Conservation (phyloP, 2,797 vertebrate genomes). For the Thunnus albacares region DNA sequence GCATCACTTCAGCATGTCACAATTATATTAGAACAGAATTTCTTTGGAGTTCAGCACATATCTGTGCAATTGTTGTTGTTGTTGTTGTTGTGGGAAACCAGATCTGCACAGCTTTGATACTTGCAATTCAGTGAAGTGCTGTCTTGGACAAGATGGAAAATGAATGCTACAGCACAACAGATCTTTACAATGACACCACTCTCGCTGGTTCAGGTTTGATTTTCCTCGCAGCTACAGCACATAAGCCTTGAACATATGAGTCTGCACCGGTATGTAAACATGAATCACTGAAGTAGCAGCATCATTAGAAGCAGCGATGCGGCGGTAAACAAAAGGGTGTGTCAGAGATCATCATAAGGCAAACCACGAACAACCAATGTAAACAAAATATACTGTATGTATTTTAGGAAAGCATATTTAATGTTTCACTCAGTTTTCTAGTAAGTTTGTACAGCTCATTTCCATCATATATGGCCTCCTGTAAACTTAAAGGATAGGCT, state of each 20-base stretch:
- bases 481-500: background rate
- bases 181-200: background rate
- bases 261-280: slow-evolving; percentile 29
- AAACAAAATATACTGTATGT: slow-evolving; percentile 17
- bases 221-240: background rate
- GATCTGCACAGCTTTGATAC: slow-evolving; percentile 11
- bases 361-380: background rate
- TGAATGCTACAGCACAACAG: slow-evolving; percentile 7
- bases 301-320: slow-evolving; percentile 26
- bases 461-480: background rate
- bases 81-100: background rate
- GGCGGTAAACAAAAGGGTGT: slow-evolving; percentile 1
- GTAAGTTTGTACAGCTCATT: background rate
- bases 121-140: background rate
- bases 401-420: background rate
- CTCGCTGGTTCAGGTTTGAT: slow-evolving; percentile 29
- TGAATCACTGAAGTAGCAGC: slow-evolving; percentile 23
- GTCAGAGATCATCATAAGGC: slow-evolving; percentile 26
- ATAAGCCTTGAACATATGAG: slow-evolving; percentile 16
- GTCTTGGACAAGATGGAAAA: slow-evolving; percentile 33
- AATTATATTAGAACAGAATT: slow-evolving; percentile 34
- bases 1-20: slow-evolving; percentile 32
- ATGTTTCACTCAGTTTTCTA: background rate
- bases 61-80: slow-evolving; percentile 7
- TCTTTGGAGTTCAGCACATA: slow-evolving; percentile 29